phyloP scores from a whole-genome alignment of 2,888 invertebrate genomes.

The Bellardia bayeri region DNA sequence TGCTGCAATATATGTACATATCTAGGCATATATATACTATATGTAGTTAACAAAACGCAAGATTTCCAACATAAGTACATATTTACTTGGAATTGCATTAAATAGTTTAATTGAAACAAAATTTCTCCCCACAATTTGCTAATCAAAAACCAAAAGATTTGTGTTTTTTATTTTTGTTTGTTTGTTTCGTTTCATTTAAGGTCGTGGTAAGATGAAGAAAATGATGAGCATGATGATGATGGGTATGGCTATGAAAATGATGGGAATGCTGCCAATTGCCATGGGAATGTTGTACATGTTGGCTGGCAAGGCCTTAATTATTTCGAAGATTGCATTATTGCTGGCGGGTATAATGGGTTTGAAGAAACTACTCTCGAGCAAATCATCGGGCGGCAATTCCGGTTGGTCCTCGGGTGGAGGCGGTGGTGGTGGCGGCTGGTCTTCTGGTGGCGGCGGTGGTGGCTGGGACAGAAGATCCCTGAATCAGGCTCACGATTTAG shows the following conservation, averaged over 20 bases:
- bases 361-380: slow-evolving; percentile 88
- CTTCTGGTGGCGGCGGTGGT: slow-evolving; percentile 85
- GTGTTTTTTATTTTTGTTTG: slow-evolving; percentile 28
- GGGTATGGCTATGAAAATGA: slow-evolving; percentile 93
- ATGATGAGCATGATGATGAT: slow-evolving; percentile 97
- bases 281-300: slow-evolving; percentile 92
- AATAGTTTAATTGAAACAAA: slow-evolving; percentile 67
- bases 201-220: slow-evolving; percentile 94
- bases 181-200: slow-evolving; percentile 83
- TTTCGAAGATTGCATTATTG: slow-evolving; percentile 91
- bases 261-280: slow-evolving; percentile 91
- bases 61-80: slow-evolving; percentile 3
- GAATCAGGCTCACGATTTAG: slow-evolving; percentile 87
- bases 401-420: slow-evolving; percentile 85
- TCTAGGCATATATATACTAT: no score
- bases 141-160: slow-evolving; percentile 29
- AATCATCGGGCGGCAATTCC: slow-evolving; percentile 86
- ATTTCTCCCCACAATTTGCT: slow-evolving; percentile 75
- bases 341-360: slow-evolving; percentile 92
- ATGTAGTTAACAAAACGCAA: slow-evolving; percentile 4
- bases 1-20: background rate
- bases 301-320: slow-evolving; percentile 94
- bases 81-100: background rate
- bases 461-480: slow-evolving; percentile 90
- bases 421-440: slow-evolving; percentile 83